Evolutionary conservation across 1,140 invertebrate genomes (phyloP).

Genomic region (Eupeodes corollae): DNA sequence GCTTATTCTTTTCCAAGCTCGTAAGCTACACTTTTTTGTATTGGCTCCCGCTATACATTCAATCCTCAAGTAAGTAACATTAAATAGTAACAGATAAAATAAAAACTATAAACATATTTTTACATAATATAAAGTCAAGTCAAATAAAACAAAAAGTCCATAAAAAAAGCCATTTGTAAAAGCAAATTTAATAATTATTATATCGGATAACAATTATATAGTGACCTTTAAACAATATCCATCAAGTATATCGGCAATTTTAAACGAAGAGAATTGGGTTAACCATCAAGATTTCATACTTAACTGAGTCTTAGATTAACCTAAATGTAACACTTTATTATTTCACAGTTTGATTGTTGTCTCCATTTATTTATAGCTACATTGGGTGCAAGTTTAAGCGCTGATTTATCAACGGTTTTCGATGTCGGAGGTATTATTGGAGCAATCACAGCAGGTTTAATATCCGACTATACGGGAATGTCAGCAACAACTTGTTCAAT

Average conservation of each 20-base stretch:
- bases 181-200: too few species aligned
- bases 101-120: too few species aligned
- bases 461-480: slow-evolving; percentile 74
- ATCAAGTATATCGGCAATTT: neutral
- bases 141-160: too few species aligned
- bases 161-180: too few species aligned
- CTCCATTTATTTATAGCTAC: slow-evolving; percentile 44
- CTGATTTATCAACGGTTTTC: slow-evolving; percentile 79
- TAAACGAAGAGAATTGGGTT: neutral
- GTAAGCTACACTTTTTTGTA: slow-evolving; percentile 96
- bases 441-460: slow-evolving; percentile 74
- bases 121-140: too few species aligned
- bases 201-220: too few species aligned
- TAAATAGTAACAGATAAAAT: neutral
- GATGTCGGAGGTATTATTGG: slow-evolving; percentile 83
- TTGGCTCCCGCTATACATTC: slow-evolving; percentile 89
- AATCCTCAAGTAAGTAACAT: slow-evolving; percentile 61
- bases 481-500: slow-evolving; percentile 72
- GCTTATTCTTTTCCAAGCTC: slow-evolving; percentile 93
- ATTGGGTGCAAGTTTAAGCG: slow-evolving; percentile 57
- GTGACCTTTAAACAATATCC: neutral
- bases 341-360: slow-evolving; percentile 13
- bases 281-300: neutral
- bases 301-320: neutral
- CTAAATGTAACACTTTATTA: neutral